phyloP scores from a whole-genome alignment of 2,888 invertebrate genomes.

The Plagiodera versicolora region DNA sequence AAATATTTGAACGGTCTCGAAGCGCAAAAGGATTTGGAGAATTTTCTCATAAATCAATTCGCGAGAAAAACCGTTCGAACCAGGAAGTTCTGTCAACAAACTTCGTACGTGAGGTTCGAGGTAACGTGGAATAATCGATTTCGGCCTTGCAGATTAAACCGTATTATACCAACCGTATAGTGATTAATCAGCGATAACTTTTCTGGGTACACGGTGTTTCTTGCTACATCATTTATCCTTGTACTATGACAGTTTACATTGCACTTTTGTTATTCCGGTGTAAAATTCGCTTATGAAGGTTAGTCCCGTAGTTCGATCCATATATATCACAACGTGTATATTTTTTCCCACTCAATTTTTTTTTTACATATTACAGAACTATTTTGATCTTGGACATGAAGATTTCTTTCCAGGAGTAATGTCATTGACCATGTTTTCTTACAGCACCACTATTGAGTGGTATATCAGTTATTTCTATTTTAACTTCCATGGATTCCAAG shows the following conservation, averaged over 20 bases:
- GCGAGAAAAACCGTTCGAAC: background rate
- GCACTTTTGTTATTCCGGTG: background rate
- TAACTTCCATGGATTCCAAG: too few relatives aligned
- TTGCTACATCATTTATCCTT: conserved; percentile 9
- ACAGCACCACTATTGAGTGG: too few relatives aligned
- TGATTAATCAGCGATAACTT: conserved; percentile 24
- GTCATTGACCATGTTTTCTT: too few relatives aligned
- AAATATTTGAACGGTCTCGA: background rate
- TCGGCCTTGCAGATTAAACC: conserved; percentile 26
- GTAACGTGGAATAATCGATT: conserved; percentile 27
- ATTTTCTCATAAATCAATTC: background rate
- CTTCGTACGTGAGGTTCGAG: conserved; percentile 15
- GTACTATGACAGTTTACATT: background rate
- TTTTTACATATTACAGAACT: too few relatives aligned
- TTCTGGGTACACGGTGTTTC: background rate
- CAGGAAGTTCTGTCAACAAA: conserved; percentile 20
- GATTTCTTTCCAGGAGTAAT: too few relatives aligned
- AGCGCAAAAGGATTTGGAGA: background rate
- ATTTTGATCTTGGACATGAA: too few relatives aligned
- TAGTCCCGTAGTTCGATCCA: too few relatives aligned
- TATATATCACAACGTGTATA: too few relatives aligned
- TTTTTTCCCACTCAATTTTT: too few relatives aligned
- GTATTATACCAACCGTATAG: conserved; percentile 22
- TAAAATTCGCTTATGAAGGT: too few relatives aligned
- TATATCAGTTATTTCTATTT: too few relatives aligned